Conservation (phyloP, 2,113 vertebrate genomes). For the Pseudopipra pipra region DNA sequence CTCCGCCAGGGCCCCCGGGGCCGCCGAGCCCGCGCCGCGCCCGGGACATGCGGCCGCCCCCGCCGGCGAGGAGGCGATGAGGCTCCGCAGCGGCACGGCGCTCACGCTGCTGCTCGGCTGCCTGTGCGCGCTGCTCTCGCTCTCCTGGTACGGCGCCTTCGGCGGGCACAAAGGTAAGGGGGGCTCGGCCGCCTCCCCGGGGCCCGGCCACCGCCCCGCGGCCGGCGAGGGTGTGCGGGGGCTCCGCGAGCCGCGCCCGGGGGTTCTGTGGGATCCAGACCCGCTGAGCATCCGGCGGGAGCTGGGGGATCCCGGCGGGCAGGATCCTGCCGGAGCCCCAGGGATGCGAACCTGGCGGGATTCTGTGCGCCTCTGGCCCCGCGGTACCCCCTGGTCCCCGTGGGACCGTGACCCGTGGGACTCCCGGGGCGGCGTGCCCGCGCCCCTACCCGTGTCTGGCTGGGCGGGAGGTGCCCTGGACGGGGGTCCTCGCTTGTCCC, state of each 20-base stretch:
- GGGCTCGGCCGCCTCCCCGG: not conserved
- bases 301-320: not conserved
- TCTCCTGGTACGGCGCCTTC: constrained; percentile 97
- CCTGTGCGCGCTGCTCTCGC: constrained; percentile 91
- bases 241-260: not conserved
- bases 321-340: not conserved
- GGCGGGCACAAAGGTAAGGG: constrained; percentile 91
- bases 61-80: constrained; percentile 81
- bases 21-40: constrained; percentile 26
- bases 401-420: not conserved
- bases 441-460: not conserved
- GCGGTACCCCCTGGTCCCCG: too few species aligned
- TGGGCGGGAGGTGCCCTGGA: not conserved
- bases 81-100: constrained; percentile 90
- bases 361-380: not conserved
- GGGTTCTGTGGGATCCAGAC: not conserved
- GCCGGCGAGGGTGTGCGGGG: not conserved
- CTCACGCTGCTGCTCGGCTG: constrained; percentile 93
- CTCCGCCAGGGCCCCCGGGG: not conserved
- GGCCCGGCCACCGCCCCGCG: not conserved
- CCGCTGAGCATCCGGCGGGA: not conserved
- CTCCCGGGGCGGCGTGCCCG: not conserved
- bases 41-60: constrained; percentile 65
- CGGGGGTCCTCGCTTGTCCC: not conserved
- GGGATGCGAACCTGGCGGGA: not conserved